phyloP scores from a whole-genome alignment of 2,113 vertebrate genomes.

The Ciconia maguari region DNA sequence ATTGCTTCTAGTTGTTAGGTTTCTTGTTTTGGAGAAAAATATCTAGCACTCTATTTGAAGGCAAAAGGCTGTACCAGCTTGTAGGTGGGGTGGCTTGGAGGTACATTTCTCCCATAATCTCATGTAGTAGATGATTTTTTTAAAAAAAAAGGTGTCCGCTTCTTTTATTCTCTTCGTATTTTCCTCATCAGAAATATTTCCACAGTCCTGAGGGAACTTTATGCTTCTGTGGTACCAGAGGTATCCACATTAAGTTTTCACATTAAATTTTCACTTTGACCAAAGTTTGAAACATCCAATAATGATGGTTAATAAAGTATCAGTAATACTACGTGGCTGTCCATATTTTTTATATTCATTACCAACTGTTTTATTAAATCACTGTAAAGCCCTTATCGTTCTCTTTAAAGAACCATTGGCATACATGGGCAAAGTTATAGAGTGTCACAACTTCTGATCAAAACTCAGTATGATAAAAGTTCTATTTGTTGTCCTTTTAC shows the following conservation, averaged over 20 bases:
- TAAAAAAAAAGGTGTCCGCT: not conserved
- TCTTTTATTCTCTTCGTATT: not conserved
- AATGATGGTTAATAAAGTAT: not conserved
- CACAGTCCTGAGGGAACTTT: not conserved
- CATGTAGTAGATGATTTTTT: not conserved
- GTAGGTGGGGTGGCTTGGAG: not conserved
- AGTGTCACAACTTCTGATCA: not conserved
- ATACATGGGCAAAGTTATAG: not conserved
- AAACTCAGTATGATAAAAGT: not conserved
- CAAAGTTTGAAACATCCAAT: slow-evolving; percentile 19
- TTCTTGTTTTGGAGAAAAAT: not conserved
- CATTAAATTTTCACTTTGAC: not conserved
- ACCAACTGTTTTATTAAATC: not conserved
- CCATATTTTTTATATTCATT: not conserved
- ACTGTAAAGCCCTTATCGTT: not conserved
- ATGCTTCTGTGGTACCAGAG: not conserved
- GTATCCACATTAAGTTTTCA: not conserved
- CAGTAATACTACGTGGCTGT: not conserved
- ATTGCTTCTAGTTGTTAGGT: not conserved
- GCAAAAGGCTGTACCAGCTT: not conserved
- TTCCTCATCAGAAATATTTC: not conserved
- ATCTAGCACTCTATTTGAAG: not conserved
- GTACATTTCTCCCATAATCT: not conserved
- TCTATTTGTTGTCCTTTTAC: not conserved
- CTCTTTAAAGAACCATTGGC: not conserved